phyloP scores from a whole-genome alignment of 2,113 vertebrate genomes.

The Cyphomyrus plagiostoma region DNA sequence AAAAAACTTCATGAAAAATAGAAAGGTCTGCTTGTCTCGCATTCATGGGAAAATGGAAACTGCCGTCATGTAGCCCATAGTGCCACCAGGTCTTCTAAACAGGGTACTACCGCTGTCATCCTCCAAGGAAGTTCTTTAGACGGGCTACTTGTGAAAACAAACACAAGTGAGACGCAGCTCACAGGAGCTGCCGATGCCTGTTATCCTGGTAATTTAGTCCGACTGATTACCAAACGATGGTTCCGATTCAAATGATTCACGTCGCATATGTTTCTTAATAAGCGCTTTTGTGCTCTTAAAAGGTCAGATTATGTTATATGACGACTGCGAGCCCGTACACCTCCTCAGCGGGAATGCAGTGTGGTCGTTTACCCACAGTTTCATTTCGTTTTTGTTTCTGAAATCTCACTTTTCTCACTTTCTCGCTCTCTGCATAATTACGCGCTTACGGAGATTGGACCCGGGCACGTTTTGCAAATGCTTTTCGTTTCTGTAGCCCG shows the following conservation, averaged over 20 bases:
- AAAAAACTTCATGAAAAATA: neutral
- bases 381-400: neutral
- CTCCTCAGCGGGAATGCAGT: neutral
- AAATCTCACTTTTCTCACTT: neutral
- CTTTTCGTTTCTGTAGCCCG: neutral
- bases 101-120: slow-evolving; percentile 43
- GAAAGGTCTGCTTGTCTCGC: neutral
- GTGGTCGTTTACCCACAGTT: neutral
- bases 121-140: neutral
- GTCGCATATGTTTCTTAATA: neutral
- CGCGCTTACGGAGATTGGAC: neutral
- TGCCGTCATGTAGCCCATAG: slow-evolving; percentile 53
- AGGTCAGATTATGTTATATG: neutral
- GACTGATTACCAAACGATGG: neutral
- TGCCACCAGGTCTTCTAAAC: slow-evolving; percentile 54
- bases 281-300: neutral
- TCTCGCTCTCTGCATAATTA: neutral
- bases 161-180: neutral
- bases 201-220: neutral
- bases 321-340: neutral
- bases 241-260: neutral
- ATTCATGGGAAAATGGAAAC: slow-evolving; percentile 1
- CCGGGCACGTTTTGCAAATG: neutral
- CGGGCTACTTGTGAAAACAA: slow-evolving; percentile 26
- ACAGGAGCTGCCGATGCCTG: neutral